Evolutionary conservation across 2,113 vertebrate genomes (phyloP).

Genomic region (Desmodus rotundus): DNA sequence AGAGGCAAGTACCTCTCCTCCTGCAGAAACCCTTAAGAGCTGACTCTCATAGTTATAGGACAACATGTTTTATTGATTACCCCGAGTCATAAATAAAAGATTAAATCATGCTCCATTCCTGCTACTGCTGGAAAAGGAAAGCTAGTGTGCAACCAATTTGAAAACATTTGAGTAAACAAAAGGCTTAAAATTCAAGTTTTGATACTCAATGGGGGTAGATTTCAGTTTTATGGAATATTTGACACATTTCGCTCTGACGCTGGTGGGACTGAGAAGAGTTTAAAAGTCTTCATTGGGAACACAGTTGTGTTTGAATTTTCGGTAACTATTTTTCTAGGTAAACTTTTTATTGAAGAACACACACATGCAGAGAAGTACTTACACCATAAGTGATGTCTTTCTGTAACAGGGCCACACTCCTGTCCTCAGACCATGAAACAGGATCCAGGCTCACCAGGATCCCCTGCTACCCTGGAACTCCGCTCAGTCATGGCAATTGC

Average conservation of each 20-base stretch:
- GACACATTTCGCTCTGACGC: neutral
- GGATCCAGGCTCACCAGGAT: neutral
- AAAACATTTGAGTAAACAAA: neutral
- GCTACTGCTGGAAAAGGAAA: neutral
- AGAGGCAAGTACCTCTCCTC: neutral
- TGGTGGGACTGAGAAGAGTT: neutral
- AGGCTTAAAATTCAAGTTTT: constrained; percentile 14
- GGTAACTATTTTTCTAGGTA: neutral
- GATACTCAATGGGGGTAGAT: neutral
- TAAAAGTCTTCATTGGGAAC: constrained; percentile 44
- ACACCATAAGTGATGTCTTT: neutral
- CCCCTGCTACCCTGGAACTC: neutral
- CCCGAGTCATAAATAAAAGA: neutral
- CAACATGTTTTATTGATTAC: neutral
- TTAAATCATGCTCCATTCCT: neutral
- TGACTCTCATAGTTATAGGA: neutral
- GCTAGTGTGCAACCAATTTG: neutral
- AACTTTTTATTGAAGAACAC: neutral
- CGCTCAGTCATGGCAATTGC: neutral
- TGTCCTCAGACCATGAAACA: neutral
- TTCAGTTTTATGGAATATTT: neutral
- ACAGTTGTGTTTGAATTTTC: constrained; percentile 48
- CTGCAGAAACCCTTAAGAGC: neutral
- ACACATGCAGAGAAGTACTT: neutral
- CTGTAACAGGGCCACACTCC: neutral